phyloP scores from a whole-genome alignment of 2,113 vertebrate genomes.

The Psittacus erithacus region DNA sequence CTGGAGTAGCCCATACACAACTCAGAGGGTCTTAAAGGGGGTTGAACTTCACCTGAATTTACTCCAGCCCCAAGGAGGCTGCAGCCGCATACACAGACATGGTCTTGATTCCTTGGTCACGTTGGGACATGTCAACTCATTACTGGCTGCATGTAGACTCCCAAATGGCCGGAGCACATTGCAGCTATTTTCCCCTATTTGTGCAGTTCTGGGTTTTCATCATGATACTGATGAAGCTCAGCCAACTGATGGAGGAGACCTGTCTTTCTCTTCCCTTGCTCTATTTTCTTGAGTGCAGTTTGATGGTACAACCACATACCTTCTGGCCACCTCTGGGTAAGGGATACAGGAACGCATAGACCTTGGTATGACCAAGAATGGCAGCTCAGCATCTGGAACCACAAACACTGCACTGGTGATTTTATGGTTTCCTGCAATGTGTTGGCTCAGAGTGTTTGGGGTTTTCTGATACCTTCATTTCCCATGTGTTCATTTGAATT shows the following conservation, averaged over 20 bases:
- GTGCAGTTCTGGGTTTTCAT: not conserved
- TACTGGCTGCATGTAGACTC: not conserved
- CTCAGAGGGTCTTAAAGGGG: not conserved
- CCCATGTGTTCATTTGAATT: not conserved
- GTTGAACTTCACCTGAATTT: not conserved
- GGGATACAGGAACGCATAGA: not conserved
- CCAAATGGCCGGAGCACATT: not conserved
- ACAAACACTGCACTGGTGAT: not conserved
- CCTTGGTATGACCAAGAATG: not conserved
- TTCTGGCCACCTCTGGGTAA: not conserved
- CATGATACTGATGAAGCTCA: fast-evolving
- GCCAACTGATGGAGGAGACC: not conserved
- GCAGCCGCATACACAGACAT: not conserved
- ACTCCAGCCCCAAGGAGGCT: not conserved
- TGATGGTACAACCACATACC: not conserved
- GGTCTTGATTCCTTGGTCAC: not conserved
- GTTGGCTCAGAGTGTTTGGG: not conserved
- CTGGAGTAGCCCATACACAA: fast-evolving
- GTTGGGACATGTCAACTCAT: not conserved
- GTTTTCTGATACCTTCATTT: not conserved
- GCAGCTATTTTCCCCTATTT: not conserved
- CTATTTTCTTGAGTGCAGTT: not conserved
- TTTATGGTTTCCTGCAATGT: not conserved
- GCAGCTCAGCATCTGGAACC: not conserved
- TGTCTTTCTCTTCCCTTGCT: not conserved